These are phyloP conservation scores for Rhizoglyphus robini DNA, from an alignment of 1,140 invertebrate genomes.

Conservation along the genomic window DNA sequence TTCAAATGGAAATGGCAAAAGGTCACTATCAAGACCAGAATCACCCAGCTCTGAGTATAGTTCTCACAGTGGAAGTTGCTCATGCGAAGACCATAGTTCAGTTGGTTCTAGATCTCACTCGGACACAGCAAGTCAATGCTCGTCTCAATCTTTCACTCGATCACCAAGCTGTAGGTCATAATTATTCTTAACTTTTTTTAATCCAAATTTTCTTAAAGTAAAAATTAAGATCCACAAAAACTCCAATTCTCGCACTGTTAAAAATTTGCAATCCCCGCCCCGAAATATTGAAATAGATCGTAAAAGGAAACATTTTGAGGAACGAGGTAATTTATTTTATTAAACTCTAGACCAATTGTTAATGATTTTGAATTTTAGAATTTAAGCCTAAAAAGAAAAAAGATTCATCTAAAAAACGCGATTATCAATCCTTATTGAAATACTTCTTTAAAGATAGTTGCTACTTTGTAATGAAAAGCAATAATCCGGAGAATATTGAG, in stretches of 20 bases:
- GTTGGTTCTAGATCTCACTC: neutral
- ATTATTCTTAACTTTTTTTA: neutral
- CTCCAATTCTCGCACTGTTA: neutral
- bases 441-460: conserved; percentile 86
- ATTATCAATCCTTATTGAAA: conserved; percentile 76
- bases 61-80: conserved; percentile 17
- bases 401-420: conserved; percentile 30
- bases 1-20: neutral
- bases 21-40: neutral
- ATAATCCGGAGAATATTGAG: conserved; percentile 90
- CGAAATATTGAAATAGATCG: neutral
- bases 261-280: neutral
- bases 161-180: conserved; percentile 18
- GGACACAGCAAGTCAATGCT: neutral
- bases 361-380: neutral
- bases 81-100: conserved; percentile 23
- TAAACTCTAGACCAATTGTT: no score
- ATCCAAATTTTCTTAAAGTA: conserved; percentile 16
- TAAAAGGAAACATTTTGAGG: neutral
- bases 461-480: conserved; percentile 95
- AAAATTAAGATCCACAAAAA: conserved; percentile 20
- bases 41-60: neutral
- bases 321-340: no score
- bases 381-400: neutral
- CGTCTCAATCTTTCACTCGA: conserved; percentile 8